Percentiles rank a stretch among this genome's conserved stretches.
Evolutionary conservation across 2,888 invertebrate genomes (phyloP).

Genomic region (Synanthedon myopaeformis): DNA sequence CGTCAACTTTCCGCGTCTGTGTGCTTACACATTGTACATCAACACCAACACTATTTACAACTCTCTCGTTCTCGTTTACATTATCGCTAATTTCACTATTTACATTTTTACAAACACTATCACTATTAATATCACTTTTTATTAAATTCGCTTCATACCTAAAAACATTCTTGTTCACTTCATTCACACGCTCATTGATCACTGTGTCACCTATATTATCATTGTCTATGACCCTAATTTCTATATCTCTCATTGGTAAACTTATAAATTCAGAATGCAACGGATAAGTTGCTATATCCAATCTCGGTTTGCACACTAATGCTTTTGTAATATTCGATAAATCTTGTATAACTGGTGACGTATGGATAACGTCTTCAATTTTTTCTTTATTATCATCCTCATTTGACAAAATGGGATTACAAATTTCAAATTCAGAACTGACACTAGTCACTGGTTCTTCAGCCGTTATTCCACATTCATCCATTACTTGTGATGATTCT

Average conservation of each 20-base stretch:
- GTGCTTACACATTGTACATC: conserved; percentile 24
- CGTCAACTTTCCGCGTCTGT: conserved; percentile 12
- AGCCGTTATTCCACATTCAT: too few relatives aligned
- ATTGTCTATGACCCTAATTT: too few relatives aligned
- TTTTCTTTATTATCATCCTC: too few relatives aligned
- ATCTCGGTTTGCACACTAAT: not conserved
- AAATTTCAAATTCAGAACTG: too few relatives aligned
- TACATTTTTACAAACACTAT: conserved; percentile 2
- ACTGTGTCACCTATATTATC: not conserved
- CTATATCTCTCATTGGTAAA: not conserved
- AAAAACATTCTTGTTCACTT: not conserved
- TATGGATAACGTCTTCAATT: too few relatives aligned
- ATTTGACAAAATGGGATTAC: too few relatives aligned
- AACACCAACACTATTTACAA: conserved; percentile 17
- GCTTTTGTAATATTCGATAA: too few relatives aligned
- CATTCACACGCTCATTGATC: not conserved
- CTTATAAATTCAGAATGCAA: not conserved
- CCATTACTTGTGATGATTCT: too few relatives aligned
- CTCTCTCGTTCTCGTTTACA: not conserved
- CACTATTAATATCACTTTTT: conserved; percentile 7
- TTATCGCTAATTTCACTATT: not conserved
- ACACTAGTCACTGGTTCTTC: too few relatives aligned
- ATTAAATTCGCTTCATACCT: not conserved
- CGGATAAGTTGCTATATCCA: not conserved
- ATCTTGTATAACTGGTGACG: too few relatives aligned